Evolutionary conservation across 2,888 invertebrate species (phyloP), one percentile per base, ranked within the genome.

Genomic region (Aelia acuminata): DNA sequence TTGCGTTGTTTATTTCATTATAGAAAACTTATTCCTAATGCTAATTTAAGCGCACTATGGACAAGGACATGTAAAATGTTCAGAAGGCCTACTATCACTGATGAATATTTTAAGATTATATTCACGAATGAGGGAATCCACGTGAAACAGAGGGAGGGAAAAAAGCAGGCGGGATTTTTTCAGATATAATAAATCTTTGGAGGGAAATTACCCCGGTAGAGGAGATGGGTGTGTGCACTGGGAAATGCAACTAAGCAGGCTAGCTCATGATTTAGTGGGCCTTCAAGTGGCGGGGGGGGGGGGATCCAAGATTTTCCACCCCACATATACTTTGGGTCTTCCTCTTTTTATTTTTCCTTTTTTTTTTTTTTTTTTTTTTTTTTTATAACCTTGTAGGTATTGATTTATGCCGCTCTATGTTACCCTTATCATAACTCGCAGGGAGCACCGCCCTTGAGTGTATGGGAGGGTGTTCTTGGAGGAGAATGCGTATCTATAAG

Each of bases 251-350:
- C 43, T 43, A 80, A 80, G 43, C 80, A 80, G 80, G 22, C 22
- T 22, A 35, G 63, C 63, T 31, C 80, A 47, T 80, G 80, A 80
- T 80, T 43, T 80, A 80, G 80, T n/a, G 43, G 80, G n/a, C 80
- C 80, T 80, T 47, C 80, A 43, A 47, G 80, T 80, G 63, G 22
- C 35, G 18, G 18, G 11, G 18, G 31, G 35, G 31, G 18, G 31
- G 35, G 31, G 35, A 18, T 47, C 80, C 80, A 80, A 80, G 80
- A 80, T 80, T 80, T 80, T 80, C 80, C 80, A 80, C 80, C 80
- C 80, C 80, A 80, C 80, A 80, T 80, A 80, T 80, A 80, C 80
- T 80, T 80, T 39, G 39, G 20, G 75, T 75, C 39, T 13, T 43
- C 39, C 39, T 10, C n/a, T 75, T 75, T 20, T 39, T 57, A 7